Base-by-base conservation (phyloP, 2,888 invertebrate genomes). In the Xestia sexstrigata region DNA sequence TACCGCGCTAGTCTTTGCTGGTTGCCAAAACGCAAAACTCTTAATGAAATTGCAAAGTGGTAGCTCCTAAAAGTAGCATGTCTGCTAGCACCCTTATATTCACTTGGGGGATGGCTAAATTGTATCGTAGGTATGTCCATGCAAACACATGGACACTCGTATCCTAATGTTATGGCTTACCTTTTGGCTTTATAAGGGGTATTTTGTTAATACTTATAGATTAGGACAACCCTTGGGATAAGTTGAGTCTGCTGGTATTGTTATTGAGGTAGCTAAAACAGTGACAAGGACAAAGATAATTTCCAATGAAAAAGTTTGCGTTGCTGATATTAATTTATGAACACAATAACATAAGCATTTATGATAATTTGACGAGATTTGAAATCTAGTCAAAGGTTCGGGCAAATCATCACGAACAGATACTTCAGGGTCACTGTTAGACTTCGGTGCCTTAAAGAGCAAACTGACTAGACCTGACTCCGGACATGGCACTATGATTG, bases 171-270 rank as follows among this genome's bases (percentile, higher is more conserved):
- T 74, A 86, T 76, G 30, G 82, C 62, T 52, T 70, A 78, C 79
- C 78, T 81, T 86, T 80, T 73, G 71, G 68, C 73, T 75, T 63
- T 63, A 52, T 65, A 76, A 39, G 60, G 58, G 63, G 52, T 20
- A 74, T 74, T 80, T 65, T 66, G 81, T 73, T 81, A 86, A 77
- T 83, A 76, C 77, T 78, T 78, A 80, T 70, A 80, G 77, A 84
- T 81, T 85, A 86, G 72, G 67, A n/a, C 47, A 68, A 70, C 79
- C 70, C 55, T 63, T 39, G 78, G 74, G 71, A 75, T 62, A 26
- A 67, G 17, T 71, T 45, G 15, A 62, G 65, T 42, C 23, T 52
- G 63, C 26, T 63, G 13, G 0, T 52, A 60, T 49, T 74, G 63
- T 69, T 83, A 52, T 45, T 58, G 30, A 13, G 35, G 45, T 66